Evolutionary conservation across 2,797 vertebrate genomes (phyloP), one percentile per base, ranked within the genome.

Genomic region (Lophius americanus): DNA sequence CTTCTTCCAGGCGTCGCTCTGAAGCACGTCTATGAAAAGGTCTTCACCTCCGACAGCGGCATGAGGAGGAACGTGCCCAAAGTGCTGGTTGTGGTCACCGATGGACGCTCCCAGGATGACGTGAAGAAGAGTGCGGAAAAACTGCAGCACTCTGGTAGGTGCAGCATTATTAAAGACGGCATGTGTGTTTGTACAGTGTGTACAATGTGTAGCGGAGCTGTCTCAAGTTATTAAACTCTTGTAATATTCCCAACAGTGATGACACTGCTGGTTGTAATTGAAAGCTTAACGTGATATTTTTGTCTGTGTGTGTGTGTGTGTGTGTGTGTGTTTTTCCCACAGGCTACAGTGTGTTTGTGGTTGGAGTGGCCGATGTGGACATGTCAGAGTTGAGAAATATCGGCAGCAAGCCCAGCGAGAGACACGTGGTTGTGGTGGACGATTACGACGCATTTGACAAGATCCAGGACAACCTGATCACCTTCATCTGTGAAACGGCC

Each of bases 401-500:
- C 43, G 98, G 96, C 83, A 99, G 98, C 93, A 98, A 98, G 63
- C 98, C 98, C 60, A 97, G 96, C 0, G 97, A 98, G 11, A 95
- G 97, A 51, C 98, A 99, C 0, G 95, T 99, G 58, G 98, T 99
- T 69, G 95, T 99, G 51, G 96, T 99, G 6, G 96, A 99, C 46
- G 95, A 98, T 85, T 99, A 98, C 8, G 98, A 99, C 14, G 96
- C 96, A 47, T 99, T 99, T 72, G 94, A 93, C 82, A 99, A 99
- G 93, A 99, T 99, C 79, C 96, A 99, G 80, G 98, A 99, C 84
- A 98, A 99, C 87, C 94, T 99, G 9, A 96, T 99, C 91, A 99
- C 97, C 3, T 98, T 98, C 90, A 96, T 99, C 83, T 99, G 98
- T 79, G 98, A 99, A 94, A 99, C 98, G 4, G 98, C 98, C 88